Evolutionary conservation across 2,797 vertebrate species (phyloP).

Genomic region (Chrosomus eos): DNA sequence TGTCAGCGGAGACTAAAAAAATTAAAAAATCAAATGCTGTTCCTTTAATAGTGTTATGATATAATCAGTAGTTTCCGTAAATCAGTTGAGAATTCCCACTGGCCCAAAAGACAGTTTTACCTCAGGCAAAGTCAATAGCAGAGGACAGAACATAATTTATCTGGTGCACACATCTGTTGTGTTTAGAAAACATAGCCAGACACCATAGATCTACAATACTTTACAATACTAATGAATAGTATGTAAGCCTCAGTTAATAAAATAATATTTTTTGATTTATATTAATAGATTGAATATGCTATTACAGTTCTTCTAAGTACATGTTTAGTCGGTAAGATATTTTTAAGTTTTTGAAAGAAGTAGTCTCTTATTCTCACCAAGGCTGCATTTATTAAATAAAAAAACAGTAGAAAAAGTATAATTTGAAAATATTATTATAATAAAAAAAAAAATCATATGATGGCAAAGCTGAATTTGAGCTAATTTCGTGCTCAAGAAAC

Average conservation of each 20-base stretch:
- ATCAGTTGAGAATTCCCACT: conserved; percentile 51
- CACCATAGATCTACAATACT: conserved; percentile 2
- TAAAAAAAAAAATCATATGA: not conserved
- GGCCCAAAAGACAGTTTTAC: conserved; percentile 56
- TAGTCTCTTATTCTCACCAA: not conserved
- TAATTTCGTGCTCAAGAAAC: not conserved
- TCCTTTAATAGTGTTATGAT: conserved; percentile 51
- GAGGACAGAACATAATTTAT: conserved; percentile 56
- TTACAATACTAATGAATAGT: conserved; percentile 39
- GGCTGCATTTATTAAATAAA: not conserved
- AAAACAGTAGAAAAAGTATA: not conserved
- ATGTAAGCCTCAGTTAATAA: not conserved
- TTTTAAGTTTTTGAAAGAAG: not conserved
- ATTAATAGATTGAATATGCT: not conserved
- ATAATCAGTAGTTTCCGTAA: conserved; percentile 48
- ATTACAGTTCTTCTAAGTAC: not conserved
- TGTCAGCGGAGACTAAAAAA: not conserved
- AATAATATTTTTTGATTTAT: not conserved
- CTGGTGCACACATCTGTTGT: conserved; percentile 57
- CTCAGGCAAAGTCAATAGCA: conserved; percentile 57
- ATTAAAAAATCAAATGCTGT: not conserved
- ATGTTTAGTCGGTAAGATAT: not conserved
- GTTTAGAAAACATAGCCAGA: conserved; percentile 39
- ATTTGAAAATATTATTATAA: not conserved
- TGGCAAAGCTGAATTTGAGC: not conserved